Evolutionary conservation across 2,888 invertebrate species (phyloP).

Genomic region (Pseudococcus viburni): DNA sequence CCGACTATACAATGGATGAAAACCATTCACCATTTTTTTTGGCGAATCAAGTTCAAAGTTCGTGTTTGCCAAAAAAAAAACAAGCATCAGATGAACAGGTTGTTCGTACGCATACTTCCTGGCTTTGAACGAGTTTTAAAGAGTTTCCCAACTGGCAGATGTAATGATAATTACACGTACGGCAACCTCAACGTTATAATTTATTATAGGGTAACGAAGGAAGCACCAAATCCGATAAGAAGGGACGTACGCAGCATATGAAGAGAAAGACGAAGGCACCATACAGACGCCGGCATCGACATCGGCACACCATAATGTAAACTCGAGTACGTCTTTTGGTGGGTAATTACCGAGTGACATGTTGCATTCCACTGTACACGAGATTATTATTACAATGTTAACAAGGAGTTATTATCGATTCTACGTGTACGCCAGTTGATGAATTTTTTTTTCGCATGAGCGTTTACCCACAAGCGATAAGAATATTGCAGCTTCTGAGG

Average conservation of each 20-base stretch:
- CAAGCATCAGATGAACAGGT: not conserved
- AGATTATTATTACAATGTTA: not conserved
- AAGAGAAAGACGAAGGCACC: not conserved
- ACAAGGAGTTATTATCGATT: conserved; percentile 19
- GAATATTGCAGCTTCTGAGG: not conserved
- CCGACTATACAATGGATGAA: not conserved
- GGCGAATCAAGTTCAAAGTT: not conserved
- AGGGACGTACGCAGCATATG: not conserved
- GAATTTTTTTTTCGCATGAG: not conserved
- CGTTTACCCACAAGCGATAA: not conserved
- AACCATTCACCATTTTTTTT: not conserved
- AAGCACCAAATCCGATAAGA: not conserved
- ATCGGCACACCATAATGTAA: not conserved
- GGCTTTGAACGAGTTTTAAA: conserved; percentile 27
- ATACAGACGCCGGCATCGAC: not conserved
- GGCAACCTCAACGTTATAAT: conserved; percentile 16
- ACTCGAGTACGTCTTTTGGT: conserved; percentile 4
- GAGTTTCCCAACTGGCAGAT: conserved; percentile 21
- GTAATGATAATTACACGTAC: not conserved
- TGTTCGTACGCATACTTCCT: not conserved
- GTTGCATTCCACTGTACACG: conserved; percentile 24
- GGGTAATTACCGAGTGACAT: conserved; percentile 30
- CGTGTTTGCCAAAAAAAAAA: not conserved
- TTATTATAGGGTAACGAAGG: conserved; percentile 8
- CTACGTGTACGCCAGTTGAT: not conserved